phyloP scores from a whole-genome alignment of 2,113 vertebrate genomes.

The Psammodynastes pulverulentus region DNA sequence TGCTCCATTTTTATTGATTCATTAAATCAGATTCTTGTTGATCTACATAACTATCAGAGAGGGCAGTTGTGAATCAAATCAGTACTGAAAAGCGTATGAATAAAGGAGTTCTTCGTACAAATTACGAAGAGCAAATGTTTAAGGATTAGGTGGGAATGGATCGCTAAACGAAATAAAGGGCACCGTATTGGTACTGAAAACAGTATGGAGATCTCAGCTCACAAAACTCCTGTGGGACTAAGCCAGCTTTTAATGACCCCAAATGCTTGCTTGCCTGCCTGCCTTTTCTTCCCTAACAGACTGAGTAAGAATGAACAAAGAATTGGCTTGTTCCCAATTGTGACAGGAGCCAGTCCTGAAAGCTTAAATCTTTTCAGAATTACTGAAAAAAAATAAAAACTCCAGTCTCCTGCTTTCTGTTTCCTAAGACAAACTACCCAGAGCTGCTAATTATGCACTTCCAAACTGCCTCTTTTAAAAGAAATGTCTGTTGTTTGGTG shows the following conservation, averaged over 20 bases:
- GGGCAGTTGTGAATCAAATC: neutral
- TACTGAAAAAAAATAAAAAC: neutral
- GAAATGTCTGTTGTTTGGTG: slow-evolving; percentile 15
- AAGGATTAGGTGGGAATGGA: neutral
- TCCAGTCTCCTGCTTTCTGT: neutral
- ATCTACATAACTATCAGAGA: neutral
- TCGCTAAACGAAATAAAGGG: neutral
- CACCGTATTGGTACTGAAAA: neutral
- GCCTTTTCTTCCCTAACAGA: neutral
- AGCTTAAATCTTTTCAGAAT: slow-evolving; percentile 12
- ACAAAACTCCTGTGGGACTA: neutral
- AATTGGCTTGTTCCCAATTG: slow-evolving; percentile 15
- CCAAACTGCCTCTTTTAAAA: slow-evolving; percentile 10
- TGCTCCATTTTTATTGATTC: neutral
- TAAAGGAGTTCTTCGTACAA: neutral
- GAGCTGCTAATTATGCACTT: slow-evolving; percentile 24
- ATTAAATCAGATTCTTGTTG: neutral
- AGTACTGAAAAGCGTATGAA: neutral
- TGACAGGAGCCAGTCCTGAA: slow-evolving; percentile 9
- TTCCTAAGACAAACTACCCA: slow-evolving; percentile 17
- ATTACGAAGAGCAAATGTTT: neutral
- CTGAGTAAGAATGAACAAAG: slow-evolving; percentile 12
- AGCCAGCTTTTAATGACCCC: neutral
- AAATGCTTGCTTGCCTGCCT: neutral
- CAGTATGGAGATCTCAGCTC: neutral